Base-by-base conservation (phyloP, 2,113 vertebrate species). In the Zapus hudsonius region DNA sequence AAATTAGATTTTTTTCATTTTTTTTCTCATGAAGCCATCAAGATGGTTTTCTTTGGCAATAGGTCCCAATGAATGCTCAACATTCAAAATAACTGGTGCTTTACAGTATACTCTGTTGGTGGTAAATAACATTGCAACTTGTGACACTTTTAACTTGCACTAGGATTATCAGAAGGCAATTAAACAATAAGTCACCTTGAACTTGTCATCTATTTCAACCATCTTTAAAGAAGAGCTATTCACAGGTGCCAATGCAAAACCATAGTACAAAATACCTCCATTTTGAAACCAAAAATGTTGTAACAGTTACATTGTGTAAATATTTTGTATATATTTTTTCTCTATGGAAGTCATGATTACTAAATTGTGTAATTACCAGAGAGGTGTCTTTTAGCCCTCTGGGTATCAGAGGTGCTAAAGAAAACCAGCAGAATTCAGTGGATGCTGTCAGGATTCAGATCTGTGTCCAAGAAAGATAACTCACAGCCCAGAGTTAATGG, bases 11-110 rank as follows among this genome's bases (percentile, higher is more conserved):
- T 42, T 57, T 66, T 36, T 47, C 36, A 25, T 44, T 27, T 23
- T 0, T 36, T 31, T 9, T 1, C 40, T 20, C 15, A 0, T 16
- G 1, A 25, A 59, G 10, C 17, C 12, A 12, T 12, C 10, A 5
- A 3, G 5, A 5, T 52, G 4, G 11, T 29, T 2, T 20, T 20
- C 6, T 22, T 13, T 42, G 80, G 19, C 2, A 57, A 1, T 20
- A 17, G 8, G 0, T 11, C 33, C 10, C 6, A 17, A 20, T 19
- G 11, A 17, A 57, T 27, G 8, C 10, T 57, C 33, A 0, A 3
- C 17, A 47, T 7, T 9, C 11, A 8, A 78, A 29, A 33, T 22
- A 63, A 44, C 11, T 67, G 38, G 2, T 23, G 38, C 17, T 44
- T 4, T 3, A 1, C 10, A 17, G 5, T 5, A 0, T 7, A 38